phyloP scores from a whole-genome alignment of 2,113 vertebrate species.

The Lathamus discolor region DNA sequence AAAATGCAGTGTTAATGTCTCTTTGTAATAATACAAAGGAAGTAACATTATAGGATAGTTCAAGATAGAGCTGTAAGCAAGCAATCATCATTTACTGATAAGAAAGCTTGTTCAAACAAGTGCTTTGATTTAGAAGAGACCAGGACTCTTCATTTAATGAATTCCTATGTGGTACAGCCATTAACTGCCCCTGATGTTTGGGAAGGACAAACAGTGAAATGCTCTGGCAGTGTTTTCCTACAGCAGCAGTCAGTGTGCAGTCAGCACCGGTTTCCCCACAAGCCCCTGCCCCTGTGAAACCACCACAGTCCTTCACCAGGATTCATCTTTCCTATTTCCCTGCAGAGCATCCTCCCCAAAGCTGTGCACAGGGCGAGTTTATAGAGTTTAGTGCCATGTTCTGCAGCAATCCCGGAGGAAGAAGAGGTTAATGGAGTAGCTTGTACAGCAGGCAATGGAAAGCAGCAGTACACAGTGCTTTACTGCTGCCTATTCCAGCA shows the following conservation, averaged over 20 bases:
- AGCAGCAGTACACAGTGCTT: not conserved
- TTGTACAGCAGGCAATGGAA: not conserved
- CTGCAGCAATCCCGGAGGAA: not conserved
- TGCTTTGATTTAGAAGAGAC: not conserved
- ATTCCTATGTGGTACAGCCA: not conserved
- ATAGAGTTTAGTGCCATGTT: not conserved
- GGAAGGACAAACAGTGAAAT: not conserved
- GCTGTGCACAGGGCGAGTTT: rapidly evolving
- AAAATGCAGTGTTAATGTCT: not conserved
- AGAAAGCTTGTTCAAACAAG: not conserved
- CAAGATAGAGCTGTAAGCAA: not conserved
- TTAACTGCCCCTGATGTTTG: not conserved
- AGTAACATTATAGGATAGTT: not conserved
- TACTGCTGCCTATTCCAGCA: not conserved
- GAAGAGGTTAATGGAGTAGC: not conserved
- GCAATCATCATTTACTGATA: not conserved
- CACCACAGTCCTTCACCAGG: not conserved
- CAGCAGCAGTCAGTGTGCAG: not conserved
- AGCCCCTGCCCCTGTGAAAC: not conserved
- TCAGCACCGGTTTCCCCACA: not conserved
- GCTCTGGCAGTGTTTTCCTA: not conserved
- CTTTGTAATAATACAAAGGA: not conserved
- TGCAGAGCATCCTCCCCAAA: not conserved
- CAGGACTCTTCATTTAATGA: not conserved
- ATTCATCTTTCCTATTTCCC: not conserved